A percentile compares a stretch with the other conserved stretches of the same genome.
These are phyloP conservation scores for Siniperca undulata DNA, from an alignment of 2,797 vertebrate species.

Conservation along the genomic window DNA sequence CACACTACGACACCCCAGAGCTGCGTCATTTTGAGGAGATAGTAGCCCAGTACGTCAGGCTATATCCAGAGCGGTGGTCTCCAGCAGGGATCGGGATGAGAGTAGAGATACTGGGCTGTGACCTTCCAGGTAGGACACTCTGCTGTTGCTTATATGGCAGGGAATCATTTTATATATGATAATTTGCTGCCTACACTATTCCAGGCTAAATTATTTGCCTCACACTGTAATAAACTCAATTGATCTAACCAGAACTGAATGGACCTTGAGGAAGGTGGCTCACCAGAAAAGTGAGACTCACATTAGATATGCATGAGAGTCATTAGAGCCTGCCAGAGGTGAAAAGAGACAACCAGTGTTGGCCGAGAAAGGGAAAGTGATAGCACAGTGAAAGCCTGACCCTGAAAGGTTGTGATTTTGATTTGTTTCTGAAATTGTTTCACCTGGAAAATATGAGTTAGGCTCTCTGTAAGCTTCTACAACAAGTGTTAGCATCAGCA, in stretches of 20 bases:
- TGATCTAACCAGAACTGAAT: slow-evolving; percentile 38
- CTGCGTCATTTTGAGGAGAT: slow-evolving; percentile 92
- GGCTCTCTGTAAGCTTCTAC: slow-evolving; percentile 12
- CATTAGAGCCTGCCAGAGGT: slow-evolving; percentile 55
- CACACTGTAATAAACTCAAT: slow-evolving; percentile 24
- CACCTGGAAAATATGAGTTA: slow-evolving; percentile 32
- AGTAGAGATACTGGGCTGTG: slow-evolving; percentile 95
- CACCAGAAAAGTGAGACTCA: slow-evolving; percentile 20
- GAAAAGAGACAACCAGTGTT: slow-evolving; percentile 33
- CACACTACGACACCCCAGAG: slow-evolving; percentile 95
- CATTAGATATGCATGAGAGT: slow-evolving; percentile 74
- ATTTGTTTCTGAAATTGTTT: slow-evolving; percentile 29
- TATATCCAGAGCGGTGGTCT: slow-evolving; percentile 96
- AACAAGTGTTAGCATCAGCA: slow-evolving; percentile 35
- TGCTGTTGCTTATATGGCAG: neutral
- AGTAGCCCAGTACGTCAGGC: slow-evolving; percentile 90
- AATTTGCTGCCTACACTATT: slow-evolving; percentile 28
- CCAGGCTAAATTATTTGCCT: slow-evolving; percentile 36
- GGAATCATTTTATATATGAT: slow-evolving; percentile 39
- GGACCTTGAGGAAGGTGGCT: slow-evolving; percentile 55
- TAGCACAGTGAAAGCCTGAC: neutral
- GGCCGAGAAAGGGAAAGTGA: neutral
- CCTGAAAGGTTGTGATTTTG: slow-evolving; percentile 3
- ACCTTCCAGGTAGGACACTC: slow-evolving; percentile 91
- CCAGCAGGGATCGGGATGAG: slow-evolving; percentile 97